Evolutionary conservation across 2,113 vertebrate genomes (phyloP).

Genomic region (Nothobranchius kuhntae): DNA sequence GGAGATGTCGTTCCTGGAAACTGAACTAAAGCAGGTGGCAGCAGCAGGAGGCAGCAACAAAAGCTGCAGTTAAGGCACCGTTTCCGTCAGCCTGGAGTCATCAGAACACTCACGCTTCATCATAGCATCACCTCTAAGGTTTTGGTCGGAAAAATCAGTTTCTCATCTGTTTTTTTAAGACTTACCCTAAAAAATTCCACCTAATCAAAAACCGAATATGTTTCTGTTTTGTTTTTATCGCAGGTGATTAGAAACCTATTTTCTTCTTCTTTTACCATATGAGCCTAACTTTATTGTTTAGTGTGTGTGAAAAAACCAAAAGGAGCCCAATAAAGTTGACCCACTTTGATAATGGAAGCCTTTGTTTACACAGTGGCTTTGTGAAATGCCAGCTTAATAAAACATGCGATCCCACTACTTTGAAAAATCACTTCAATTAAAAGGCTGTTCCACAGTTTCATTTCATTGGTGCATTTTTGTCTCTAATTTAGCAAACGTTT

Average conservation of each 20-base stretch:
- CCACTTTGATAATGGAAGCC: not conserved
- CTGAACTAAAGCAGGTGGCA: constrained; percentile 5
- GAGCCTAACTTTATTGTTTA: not conserved
- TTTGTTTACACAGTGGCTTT: not conserved
- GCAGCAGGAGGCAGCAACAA: constrained; percentile 2
- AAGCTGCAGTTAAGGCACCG: constrained; percentile 5
- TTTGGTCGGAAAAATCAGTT: too few relatives aligned
- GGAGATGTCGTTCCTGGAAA: constrained; percentile 1
- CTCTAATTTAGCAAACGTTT: not conserved
- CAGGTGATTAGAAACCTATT: too few relatives aligned
- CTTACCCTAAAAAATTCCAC: too few relatives aligned
- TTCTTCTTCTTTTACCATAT: too few relatives aligned
- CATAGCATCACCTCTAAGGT: not conserved
- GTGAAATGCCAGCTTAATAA: not conserved
- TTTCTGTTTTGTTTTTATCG: too few relatives aligned
- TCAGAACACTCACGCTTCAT: not conserved
- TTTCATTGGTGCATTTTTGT: not conserved
- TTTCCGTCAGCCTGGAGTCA: constrained; percentile 1
- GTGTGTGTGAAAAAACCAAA: too few relatives aligned
- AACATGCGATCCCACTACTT: not conserved
- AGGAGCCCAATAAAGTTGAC: not conserved
- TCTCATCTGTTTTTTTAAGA: not conserved
- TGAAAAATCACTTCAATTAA: not conserved
- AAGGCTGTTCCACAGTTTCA: not conserved
- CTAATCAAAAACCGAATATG: too few relatives aligned